These are phyloP conservation scores for Dolichotis patagonum DNA, from an alignment of 2,113 vertebrate species.

Conservation along the genomic window DNA sequence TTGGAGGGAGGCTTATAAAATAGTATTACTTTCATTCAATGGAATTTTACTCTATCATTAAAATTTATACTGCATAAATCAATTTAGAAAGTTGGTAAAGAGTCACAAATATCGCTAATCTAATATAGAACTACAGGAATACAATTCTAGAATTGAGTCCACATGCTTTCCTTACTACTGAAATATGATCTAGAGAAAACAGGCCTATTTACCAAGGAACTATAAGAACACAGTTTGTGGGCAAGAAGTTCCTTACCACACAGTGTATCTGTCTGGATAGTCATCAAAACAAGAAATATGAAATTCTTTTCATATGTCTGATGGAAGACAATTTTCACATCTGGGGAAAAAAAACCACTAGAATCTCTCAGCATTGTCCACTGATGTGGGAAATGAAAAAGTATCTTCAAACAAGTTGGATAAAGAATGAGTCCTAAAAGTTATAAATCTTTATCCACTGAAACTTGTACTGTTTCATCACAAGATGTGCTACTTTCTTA, in stretches of 20 bases:
- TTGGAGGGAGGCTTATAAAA: not conserved
- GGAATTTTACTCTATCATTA: not conserved
- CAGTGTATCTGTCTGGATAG: not conserved
- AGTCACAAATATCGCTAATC: not conserved
- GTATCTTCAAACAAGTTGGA: not conserved
- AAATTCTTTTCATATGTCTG: not conserved
- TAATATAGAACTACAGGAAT: not conserved
- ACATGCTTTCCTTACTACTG: not conserved
- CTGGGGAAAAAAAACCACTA: not conserved
- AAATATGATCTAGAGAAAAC: not conserved
- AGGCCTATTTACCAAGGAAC: not conserved
- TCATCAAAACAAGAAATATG: not conserved
- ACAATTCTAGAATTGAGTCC: not conserved
- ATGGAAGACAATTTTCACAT: not conserved
- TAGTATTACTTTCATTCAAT: not conserved
- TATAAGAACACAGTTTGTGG: not conserved
- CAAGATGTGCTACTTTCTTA: not conserved
- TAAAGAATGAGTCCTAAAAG: not conserved
- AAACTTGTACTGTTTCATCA: not conserved
- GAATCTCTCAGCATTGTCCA: not conserved
- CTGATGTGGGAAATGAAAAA: not conserved
- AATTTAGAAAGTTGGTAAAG: not conserved
- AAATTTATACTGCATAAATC: slow-evolving; percentile 1
- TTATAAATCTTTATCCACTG: not conserved
- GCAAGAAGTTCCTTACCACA: not conserved